These are phyloP conservation scores for Ispidina lecontei DNA, from an alignment of 2,797 vertebrate genomes.

Conservation along the genomic window DNA sequence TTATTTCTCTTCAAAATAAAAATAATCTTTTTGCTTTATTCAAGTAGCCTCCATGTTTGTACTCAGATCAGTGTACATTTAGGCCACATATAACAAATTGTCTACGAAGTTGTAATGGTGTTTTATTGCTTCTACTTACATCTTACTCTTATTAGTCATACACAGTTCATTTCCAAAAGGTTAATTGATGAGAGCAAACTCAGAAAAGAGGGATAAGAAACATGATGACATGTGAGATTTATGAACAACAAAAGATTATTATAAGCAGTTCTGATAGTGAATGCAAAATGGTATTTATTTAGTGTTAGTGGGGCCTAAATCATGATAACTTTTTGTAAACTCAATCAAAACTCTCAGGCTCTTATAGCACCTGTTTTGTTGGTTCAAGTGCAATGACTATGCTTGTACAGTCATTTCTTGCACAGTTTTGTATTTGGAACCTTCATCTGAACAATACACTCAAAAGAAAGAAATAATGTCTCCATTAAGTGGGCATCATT, in stretches of 20 bases:
- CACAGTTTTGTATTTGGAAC: not conserved
- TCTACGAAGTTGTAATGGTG: not conserved
- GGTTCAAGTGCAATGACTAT: not conserved
- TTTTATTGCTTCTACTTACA: not conserved
- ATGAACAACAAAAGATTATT: not conserved
- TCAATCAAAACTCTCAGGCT: not conserved
- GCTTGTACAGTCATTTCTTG: not conserved
- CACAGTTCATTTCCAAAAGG: not conserved
- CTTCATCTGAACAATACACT: rapidly evolving
- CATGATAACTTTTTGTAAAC: not conserved
- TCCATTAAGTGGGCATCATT: rapidly evolving
- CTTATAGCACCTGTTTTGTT: not conserved
- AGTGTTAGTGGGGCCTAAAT: not conserved
- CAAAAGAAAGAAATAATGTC: not conserved
- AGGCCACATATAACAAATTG: not conserved
- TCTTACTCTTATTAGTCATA: slow-evolving; percentile 8
- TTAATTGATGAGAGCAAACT: not conserved
- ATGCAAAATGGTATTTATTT: not conserved
- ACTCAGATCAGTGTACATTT: not conserved
- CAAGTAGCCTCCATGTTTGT: not conserved
- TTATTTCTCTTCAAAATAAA: slow-evolving; percentile 8
- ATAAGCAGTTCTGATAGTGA: not conserved
- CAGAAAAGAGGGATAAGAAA: not conserved
- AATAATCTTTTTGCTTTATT: slow-evolving; percentile 27
- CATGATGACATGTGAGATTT: not conserved